Evolutionary conservation across 2,797 vertebrate genomes (phyloP).

Genomic region (Mus minutoides): DNA sequence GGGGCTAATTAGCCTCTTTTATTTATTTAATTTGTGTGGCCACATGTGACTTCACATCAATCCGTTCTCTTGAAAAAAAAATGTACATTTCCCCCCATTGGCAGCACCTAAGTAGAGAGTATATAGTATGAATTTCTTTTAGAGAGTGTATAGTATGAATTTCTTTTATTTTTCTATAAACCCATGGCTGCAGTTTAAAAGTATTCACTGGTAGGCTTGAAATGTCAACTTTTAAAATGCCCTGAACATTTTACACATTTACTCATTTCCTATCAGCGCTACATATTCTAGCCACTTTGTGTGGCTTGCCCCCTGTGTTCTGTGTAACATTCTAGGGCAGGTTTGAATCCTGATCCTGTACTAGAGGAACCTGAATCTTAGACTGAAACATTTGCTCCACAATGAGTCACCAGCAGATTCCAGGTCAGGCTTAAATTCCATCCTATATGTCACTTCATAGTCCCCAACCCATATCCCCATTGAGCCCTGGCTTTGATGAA

Average conservation of each 20-base stretch:
- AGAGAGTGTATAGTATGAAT: not conserved
- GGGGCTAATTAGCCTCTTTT: not conserved
- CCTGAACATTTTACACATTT: not conserved
- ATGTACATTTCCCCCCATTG: not conserved
- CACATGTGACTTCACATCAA: not conserved
- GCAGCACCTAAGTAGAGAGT: not conserved
- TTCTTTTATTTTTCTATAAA: constrained; percentile 4
- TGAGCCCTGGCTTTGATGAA: not conserved
- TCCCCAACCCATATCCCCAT: not conserved
- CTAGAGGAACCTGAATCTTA: not conserved
- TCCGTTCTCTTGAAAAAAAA: not conserved
- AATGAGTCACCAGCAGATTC: not conserved
- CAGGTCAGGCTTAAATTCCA: not conserved
- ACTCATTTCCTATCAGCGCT: not conserved
- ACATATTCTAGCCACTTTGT: not conserved
- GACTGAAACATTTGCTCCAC: not conserved
- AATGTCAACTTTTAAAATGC: constrained; percentile 22
- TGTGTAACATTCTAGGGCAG: not conserved
- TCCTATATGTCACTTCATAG: not conserved
- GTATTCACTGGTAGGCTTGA: not conserved
- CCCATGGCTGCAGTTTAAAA: not conserved
- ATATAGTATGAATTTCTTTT: constrained; percentile 25
- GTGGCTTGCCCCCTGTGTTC: not conserved
- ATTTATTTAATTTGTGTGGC: not conserved
- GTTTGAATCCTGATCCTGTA: not conserved